These are phyloP conservation scores for Sarcophaga rosellei DNA, from an alignment of 2,888 invertebrate genomes.

Conservation along the genomic window DNA sequence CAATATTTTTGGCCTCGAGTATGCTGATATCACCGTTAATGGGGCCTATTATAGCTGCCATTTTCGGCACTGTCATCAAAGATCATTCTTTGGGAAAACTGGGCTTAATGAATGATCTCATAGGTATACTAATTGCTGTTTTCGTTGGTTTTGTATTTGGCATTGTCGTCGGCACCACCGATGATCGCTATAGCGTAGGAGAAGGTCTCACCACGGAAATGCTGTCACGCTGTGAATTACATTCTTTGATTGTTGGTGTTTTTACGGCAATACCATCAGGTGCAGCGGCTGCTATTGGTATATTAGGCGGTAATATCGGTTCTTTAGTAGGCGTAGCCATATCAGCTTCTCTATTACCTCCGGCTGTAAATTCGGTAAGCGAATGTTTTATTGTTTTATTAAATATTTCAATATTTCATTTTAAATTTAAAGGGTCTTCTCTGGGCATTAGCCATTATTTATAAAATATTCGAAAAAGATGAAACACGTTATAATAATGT, in stretches of 20 bases:
- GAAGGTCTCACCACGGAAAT: slow-evolving; percentile 87
- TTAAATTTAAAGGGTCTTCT: slow-evolving; percentile 83
- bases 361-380: slow-evolving; percentile 88
- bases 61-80: slow-evolving; percentile 87
- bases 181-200: slow-evolving; percentile 83
- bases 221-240: slow-evolving; percentile 85
- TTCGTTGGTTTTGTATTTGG: slow-evolving; percentile 87
- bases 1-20: slow-evolving; percentile 88
- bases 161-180: slow-evolving; percentile 83
- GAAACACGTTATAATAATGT: slow-evolving; percentile 80
- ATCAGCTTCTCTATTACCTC: slow-evolving; percentile 90
- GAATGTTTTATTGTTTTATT: neutral
- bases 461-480: slow-evolving; percentile 82
- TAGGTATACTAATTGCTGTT: slow-evolving; percentile 86
- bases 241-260: slow-evolving; percentile 87
- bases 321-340: slow-evolving; percentile 92
- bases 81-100: slow-evolving; percentile 85
- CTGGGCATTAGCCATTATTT: slow-evolving; percentile 85
- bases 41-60: slow-evolving; percentile 90
- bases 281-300: slow-evolving; percentile 88
- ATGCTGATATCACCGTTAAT: slow-evolving; percentile 92
- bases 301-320: slow-evolving; percentile 89
- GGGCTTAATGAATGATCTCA: slow-evolving; percentile 86
- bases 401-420: neutral
- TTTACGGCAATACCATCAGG: slow-evolving; percentile 90